These are phyloP conservation scores for Mesorhabditis sp. DNA, from an alignment of 2,888 invertebrate genomes.

Conservation along the genomic window DNA sequence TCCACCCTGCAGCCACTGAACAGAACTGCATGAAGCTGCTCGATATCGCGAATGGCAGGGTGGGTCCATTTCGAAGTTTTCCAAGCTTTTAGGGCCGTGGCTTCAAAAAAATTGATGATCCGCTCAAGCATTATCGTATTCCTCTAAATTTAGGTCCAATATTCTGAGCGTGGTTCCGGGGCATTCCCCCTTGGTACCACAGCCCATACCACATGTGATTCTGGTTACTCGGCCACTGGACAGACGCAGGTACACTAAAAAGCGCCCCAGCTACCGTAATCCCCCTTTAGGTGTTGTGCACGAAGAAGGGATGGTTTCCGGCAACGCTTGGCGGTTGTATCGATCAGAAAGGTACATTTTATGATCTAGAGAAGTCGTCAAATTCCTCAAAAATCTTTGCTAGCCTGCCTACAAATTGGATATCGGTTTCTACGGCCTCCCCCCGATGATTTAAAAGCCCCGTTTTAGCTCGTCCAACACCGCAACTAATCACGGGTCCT, in stretches of 20 bases:
- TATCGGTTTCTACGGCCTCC: no score
- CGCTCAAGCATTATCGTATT: no score
- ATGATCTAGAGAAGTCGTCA: no score
- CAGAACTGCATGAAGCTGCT: conserved; percentile 4
- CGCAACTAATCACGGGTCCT: no score
- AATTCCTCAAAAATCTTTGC: no score
- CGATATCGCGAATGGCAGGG: background rate
- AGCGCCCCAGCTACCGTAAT: background rate
- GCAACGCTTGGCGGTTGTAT: background rate
- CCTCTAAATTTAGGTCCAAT: background rate
- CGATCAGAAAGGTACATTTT: background rate
- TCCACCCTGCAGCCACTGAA: conserved; percentile 2
- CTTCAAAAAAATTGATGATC: no score
- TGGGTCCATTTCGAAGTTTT: background rate
- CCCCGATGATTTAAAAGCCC: no score
- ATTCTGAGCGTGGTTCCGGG: background rate
- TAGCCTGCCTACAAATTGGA: no score
- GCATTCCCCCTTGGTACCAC: conserved; percentile 1
- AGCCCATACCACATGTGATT: background rate
- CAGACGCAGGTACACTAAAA: conserved; percentile 1
- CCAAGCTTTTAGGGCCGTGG: no score
- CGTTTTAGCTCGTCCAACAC: no score
- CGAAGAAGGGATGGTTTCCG: conserved; percentile 5
- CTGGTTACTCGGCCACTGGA: conserved; percentile 3
- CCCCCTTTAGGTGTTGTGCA: background rate